Conservation (phyloP, 2,113 vertebrate genomes). For the Periophthalmodon schlosseri region DNA sequence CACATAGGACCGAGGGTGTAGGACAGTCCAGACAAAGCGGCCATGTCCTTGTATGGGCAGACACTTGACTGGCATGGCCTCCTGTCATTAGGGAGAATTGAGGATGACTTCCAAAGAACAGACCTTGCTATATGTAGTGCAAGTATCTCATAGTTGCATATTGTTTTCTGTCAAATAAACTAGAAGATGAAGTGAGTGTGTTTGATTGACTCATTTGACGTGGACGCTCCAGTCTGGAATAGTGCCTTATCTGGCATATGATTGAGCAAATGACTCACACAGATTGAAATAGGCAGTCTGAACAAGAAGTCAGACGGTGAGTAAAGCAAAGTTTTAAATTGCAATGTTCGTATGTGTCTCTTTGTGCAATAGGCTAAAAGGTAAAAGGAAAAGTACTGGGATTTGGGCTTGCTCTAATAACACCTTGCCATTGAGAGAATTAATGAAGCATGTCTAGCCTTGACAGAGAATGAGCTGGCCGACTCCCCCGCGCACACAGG, state of each 20-base stretch:
- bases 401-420: conserved; percentile 63
- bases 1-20: conserved; percentile 46
- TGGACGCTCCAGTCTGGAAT: conserved; percentile 56
- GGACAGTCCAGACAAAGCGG: conserved; percentile 57
- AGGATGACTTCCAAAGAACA: conserved; percentile 67
- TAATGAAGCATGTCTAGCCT: conserved; percentile 70
- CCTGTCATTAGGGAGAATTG: conserved; percentile 61
- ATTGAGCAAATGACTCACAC: conserved; percentile 65
- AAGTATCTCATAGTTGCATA: neutral
- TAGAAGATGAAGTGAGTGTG: conserved; percentile 36
- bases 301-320: conserved; percentile 39
- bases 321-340: conserved; percentile 61
- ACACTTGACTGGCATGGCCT: conserved; percentile 68
- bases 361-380: conserved; percentile 29
- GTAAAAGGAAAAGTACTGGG: conserved; percentile 41
- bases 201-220: conserved; percentile 59
- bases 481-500: neutral
- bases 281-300: conserved; percentile 64
- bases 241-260: conserved; percentile 56
- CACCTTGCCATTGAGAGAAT: conserved; percentile 67
- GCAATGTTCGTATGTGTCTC: conserved; percentile 23
- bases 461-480: conserved; percentile 53
- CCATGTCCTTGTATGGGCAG: conserved; percentile 74
- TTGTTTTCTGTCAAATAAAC: conserved; percentile 35
- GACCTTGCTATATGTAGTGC: conserved; percentile 36